Percentiles rank a stretch among this genome's conserved stretches.
phyloP scores from a whole-genome alignment of 2,888 invertebrate genomes.

The Ophion ventricosus region DNA sequence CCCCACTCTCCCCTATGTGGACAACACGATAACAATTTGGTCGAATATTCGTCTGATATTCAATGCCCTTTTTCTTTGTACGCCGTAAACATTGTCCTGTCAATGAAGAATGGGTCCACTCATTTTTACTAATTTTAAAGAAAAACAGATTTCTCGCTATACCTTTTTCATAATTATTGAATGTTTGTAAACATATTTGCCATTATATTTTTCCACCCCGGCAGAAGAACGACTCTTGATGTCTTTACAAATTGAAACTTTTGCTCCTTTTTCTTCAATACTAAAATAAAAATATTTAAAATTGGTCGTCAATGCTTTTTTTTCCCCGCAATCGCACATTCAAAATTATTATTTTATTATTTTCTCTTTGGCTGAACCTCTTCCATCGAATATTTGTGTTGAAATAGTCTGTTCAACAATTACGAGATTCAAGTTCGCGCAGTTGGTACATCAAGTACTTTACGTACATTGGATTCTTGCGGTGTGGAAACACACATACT shows the following conservation, averaged over 20 bases:
- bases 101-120: no score
- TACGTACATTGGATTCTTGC: slow-evolving; percentile 30
- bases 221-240: not conserved
- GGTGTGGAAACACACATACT: slow-evolving; percentile 19
- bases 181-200: no score
- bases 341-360: not conserved
- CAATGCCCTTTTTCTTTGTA: no score
- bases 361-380: slow-evolving; percentile 1
- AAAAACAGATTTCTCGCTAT: no score
- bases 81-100: no score
- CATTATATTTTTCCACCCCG: no score
- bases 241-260: not conserved
- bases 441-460: slow-evolving; percentile 12
- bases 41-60: no score
- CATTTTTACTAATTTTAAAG: no score
- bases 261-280: not conserved
- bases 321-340: not conserved
- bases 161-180: no score
- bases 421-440: slow-evolving; percentile 57
- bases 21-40: no score
- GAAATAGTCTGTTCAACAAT: slow-evolving; percentile 41
- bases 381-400: not conserved
- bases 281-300: not conserved
- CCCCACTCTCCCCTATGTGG: no score
- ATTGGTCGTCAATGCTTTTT: not conserved